Conservation (phyloP, 92 coral and sea anemone genomes). For the Zoanthus solanderi region DNA sequence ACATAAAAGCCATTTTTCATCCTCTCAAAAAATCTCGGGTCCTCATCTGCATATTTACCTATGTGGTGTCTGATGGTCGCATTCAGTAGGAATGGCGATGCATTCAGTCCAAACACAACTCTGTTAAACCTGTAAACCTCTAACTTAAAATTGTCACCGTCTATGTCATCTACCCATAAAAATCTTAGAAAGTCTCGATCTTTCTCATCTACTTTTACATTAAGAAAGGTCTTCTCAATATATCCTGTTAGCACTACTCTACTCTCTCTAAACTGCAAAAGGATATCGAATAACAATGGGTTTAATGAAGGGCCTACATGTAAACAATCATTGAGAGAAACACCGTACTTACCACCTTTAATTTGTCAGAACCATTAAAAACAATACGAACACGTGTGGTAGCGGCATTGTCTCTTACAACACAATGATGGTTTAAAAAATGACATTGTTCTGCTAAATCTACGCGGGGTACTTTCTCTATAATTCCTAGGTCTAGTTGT, state of each 20-base stretch:
- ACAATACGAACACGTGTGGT: slow-evolving; percentile 18
- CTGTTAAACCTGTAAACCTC: slow-evolving; percentile 54
- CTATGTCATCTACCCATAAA: slow-evolving; percentile 58
- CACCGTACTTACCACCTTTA: slow-evolving; percentile 9
- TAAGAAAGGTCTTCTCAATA: slow-evolving; percentile 65
- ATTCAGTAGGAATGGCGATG: slow-evolving; percentile 65
- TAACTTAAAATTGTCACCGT: slow-evolving; percentile 19
- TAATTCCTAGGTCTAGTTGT: slow-evolving; percentile 27
- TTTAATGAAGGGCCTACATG: slow-evolving; percentile 38
- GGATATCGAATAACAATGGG: slow-evolving; percentile 1
- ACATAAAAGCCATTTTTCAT: slow-evolving; percentile 47
- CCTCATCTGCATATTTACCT: slow-evolving; percentile 23
- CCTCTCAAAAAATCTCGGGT: slow-evolving; percentile 51
- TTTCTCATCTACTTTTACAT: slow-evolving; percentile 33
- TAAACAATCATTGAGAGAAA: slow-evolving; percentile 39
- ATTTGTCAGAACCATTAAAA: neutral
- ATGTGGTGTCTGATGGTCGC: slow-evolving; percentile 54
- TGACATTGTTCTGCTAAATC: slow-evolving; percentile 14
- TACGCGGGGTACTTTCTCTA: slow-evolving; percentile 6
- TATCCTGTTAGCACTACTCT: slow-evolving; percentile 54
- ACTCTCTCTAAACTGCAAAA: slow-evolving; percentile 45
- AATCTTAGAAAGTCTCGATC: slow-evolving; percentile 58
- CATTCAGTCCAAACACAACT: slow-evolving; percentile 60
- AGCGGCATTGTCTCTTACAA: slow-evolving; percentile 27
- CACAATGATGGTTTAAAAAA: slow-evolving; percentile 27